A percentile compares a stretch with the other conserved stretches of the same genome.
Conservation (phyloP, 1,140 invertebrate genomes). For the Neelides sp. region DNA sequence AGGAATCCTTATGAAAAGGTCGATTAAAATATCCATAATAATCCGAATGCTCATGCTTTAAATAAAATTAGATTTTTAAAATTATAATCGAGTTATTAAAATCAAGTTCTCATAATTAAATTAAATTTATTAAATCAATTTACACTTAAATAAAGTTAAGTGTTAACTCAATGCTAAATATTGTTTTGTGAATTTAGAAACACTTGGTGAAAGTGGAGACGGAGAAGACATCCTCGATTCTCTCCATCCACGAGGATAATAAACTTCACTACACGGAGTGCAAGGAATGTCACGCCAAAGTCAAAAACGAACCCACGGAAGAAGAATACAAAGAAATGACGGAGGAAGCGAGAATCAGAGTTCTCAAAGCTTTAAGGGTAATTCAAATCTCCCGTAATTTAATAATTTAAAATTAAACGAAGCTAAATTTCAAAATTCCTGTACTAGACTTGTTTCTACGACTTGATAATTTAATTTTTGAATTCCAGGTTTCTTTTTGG, state of each 20-base stretch:
- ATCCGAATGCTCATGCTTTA: not conserved
- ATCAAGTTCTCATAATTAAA: slow-evolving; percentile 1
- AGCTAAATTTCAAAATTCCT: not conserved
- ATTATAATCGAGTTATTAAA: not conserved
- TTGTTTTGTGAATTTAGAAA: too few species aligned
- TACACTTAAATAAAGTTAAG: too few species aligned
- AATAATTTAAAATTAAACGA: not conserved
- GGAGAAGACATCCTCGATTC: too few species aligned
- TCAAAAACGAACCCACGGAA: slow-evolving; percentile 15
- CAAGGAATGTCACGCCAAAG: not conserved
- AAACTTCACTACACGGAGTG: slow-evolving; percentile 7
- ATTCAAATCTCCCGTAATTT: not conserved
- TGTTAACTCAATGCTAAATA: too few species aligned
- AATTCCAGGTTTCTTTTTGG: slow-evolving; percentile 23
- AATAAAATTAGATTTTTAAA: not conserved
- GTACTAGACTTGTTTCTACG: not conserved
- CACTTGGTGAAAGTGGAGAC: too few species aligned
- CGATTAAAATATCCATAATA: not conserved
- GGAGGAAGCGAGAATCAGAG: slow-evolving; percentile 16
- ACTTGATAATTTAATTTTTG: not conserved
- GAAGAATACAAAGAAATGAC: slow-evolving; percentile 13
- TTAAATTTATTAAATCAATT: not conserved
- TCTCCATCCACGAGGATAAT: not conserved
- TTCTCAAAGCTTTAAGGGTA: slow-evolving; percentile 20
- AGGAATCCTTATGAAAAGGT: slow-evolving; percentile 28